These are phyloP conservation scores for Diglossa brunneiventris DNA, from an alignment of 2,113 vertebrate species.

Conservation along the genomic window DNA sequence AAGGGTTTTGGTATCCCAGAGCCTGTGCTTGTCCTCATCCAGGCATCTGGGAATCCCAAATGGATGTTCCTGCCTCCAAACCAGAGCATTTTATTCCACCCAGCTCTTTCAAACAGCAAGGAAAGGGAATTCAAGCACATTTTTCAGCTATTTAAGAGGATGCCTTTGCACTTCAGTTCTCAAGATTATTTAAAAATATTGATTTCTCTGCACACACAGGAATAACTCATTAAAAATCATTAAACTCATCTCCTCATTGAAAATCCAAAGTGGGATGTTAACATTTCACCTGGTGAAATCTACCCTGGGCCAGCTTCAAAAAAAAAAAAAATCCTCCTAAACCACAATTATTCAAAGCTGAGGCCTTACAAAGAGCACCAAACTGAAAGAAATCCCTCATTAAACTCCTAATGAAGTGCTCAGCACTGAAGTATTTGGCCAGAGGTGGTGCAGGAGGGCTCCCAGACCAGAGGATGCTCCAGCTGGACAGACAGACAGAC, in stretches of 20 bases:
- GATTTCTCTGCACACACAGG: not conserved
- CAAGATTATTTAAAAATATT: not conserved
- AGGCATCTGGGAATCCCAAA: not conserved
- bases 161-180: not conserved
- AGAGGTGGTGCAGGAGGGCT: not conserved
- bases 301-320: too few relatives aligned
- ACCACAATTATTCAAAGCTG: not conserved
- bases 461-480: not conserved
- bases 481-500: not conserved
- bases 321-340: not conserved
- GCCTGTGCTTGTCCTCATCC: not conserved
- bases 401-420: not conserved
- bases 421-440: not conserved
- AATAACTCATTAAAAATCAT: not conserved
- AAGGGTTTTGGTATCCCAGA: not conserved
- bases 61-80: not conserved
- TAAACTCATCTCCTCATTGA: not conserved
- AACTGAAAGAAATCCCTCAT: not conserved
- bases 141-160: not conserved
- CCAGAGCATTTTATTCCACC: not conserved
- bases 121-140: not conserved
- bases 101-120: not conserved
- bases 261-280: not conserved
- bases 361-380: not conserved
- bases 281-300: conserved; percentile 59